Base-by-base conservation (phyloP, 2,113 vertebrate species). In the Limanda limanda region DNA sequence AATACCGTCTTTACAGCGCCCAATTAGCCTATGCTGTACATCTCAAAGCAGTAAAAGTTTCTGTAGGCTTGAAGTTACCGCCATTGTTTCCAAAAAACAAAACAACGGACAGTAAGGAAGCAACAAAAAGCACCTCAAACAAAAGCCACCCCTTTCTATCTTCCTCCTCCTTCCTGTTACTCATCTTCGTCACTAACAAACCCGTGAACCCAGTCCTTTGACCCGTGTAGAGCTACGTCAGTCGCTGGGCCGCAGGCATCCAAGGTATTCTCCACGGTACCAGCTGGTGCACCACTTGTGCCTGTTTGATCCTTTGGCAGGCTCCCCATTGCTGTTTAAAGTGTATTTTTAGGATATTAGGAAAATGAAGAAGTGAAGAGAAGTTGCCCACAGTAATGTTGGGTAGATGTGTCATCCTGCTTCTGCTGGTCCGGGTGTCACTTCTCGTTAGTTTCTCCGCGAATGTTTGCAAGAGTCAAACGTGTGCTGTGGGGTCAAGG, bases 261-360 rank as follows among this genome's bases (percentile, higher is more conserved):
- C 79, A 86, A 88, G 88, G 87, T 88, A 81, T 87, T 89, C 87
- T 88, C 86, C 76, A 79, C 12, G 72, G 86, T 72, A 80, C 90
- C 91, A 91, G 88, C 89, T 91, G 91, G 89, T 81, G 79, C 75
- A 81, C 85, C 85, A 86, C 86, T 90, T 91, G 88, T 78, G 82
- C 88, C 83, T 82, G 76, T 91, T 91, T 90, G 88, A 92, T 90
- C 85, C 76, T 81, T 89, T 92, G 88, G 89, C 87, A 92, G 81
- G 73, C 76, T 79, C 47, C 74, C 71, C 78, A 68, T 52, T 63
- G 72, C 77, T 79, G 69, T 76, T 87, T 81, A 76, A 81, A 78
- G 81, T 76, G 51, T 91, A 89, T 92, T 91, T 93, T 90, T 89
- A 88, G 87, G 65, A 78, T 79, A 79, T 85, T 81, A 86, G 74